phyloP scores from a whole-genome alignment of 92 coral and sea anemone genomes.

The Blastomussa wellsi region DNA sequence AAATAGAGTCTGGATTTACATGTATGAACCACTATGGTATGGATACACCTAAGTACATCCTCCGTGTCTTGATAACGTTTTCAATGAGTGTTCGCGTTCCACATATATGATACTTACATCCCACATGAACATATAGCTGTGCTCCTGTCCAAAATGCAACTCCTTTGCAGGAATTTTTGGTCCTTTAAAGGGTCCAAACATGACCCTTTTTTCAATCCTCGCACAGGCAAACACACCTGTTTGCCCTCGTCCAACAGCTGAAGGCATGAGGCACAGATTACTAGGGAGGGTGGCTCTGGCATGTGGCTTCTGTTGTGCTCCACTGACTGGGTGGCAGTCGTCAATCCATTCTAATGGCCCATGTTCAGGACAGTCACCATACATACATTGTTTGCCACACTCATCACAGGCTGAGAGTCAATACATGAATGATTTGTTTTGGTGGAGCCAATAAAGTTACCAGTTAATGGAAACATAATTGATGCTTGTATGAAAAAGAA shows the following conservation, averaged over 20 bases:
- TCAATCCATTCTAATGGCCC: conserved; percentile 43
- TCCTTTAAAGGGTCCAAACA: conserved; percentile 51
- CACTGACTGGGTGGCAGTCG: background rate
- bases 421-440: background rate
- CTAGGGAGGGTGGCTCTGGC: conserved; percentile 25
- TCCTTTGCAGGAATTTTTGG: conserved; percentile 18
- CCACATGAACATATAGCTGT: conserved; percentile 30
- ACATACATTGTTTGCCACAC: conserved; percentile 12
- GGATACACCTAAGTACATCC: no score
- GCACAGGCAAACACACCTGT: conserved; percentile 42
- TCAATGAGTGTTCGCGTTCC: no score
- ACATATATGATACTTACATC: conserved; percentile 31
- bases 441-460: no score
- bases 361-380: conserved; percentile 47
- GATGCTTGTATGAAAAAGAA: no score
- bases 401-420: conserved; percentile 41
- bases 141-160: background rate
- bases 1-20: no score
- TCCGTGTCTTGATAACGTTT: no score
- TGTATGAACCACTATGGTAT: no score
- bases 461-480: no score
- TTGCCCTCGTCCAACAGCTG: conserved; percentile 27
- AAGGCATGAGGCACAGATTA: conserved; percentile 32
- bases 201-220: conserved; percentile 33
- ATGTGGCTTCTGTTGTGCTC: background rate